Evolutionary conservation across 1,140 invertebrate genomes (phyloP), one percentile per base, ranked within the genome.

Genomic region (Chymomyza costata): DNA sequence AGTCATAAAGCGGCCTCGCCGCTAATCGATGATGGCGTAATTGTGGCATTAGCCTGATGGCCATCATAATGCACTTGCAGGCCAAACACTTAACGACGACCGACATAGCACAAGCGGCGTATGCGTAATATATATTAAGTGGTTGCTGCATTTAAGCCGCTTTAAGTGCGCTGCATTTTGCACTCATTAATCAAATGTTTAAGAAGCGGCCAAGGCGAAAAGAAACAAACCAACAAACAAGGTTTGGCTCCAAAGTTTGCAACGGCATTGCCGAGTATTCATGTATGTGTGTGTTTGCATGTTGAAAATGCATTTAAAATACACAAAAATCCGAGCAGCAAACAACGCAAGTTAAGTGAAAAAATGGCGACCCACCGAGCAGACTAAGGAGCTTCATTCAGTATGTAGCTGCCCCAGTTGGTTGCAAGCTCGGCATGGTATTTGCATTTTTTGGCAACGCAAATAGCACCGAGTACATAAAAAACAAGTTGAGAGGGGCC

Each of bases 251-350:
- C 18, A 69, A 70, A 52, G 58, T 8, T 8, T 25, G 21, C 3
- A 25, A 25, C 8, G 21, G 21, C 21, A n/a, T n/a, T 25, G 21
- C 8, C 3, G 21, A 5, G 21, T 25, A 25, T 8, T 3, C 21
- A 8, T 48, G 16, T 31, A 49, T 15, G 37, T 41, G 52, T 50
- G 57, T 61, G 47, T 65, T 51, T 61, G 50, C 57, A 59, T 66
- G 71, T 61, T 70, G 73, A 78, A 76, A 78, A 78, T 80, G 73
- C 71, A 76, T 76, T 76, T 78, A 78, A 76, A 76, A 76, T 70
- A 76, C 60, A 76, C 71, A 78, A 71, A 76, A 76, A 78, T 76
- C 73, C 73, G n/a, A n/a, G 48, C 66, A 50, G 41, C 47, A 5
- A 25, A 25, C 21, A 25, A 25, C 57, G 71, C 43, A 44, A 78